Evolutionary conservation across 2,113 vertebrate genomes (phyloP), one percentile per base, ranked within the genome.

Genomic region (Isichthys henryi): DNA sequence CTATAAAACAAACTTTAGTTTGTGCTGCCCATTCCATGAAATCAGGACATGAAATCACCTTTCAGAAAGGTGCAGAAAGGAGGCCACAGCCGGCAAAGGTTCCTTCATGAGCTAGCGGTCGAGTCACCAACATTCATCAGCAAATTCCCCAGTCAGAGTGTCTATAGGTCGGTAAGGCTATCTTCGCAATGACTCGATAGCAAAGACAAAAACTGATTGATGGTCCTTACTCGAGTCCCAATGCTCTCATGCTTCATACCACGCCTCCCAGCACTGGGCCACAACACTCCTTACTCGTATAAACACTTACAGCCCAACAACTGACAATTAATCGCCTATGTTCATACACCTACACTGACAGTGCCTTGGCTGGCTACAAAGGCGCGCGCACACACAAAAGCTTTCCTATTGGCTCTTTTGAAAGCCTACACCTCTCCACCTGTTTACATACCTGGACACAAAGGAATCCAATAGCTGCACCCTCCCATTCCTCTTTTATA

Each of bases 31-130:
- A 84, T 48, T 48, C 82, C 82, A 48, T 84, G 9, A 87, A 50
- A 86, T 86, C 46, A 31, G 46, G 84, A 48, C 84, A 86, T 27
- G n/a, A 50, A 87, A 87, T 35, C 21, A 31, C n/a, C 85, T 87
- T 53, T 87, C 21, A 87, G 13, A 87, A 19, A 27, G 45, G 48
- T 31, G n/a, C 31, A 19, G 49, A 35, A 87, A 87, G 3, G 17
- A 52, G 80, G 80, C 80, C 45, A 19, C 48, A 31, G 10, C 17
- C 3, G 3, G 27, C 5, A 87, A 87, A 27, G 10, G 70, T 7
- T 80, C 31, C 74, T 80, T 80, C 39, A 13, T 50, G 45, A 48
- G 45, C 23, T 2, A 27, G 45, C 46, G 23, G 21, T 27, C 48
- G 46, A 50, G 48, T 49, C 48, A 50, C 46, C 46, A 84, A 85